A percentile compares a stretch with the other conserved stretches of the same genome.
Conservation (phyloP, 1,140 invertebrate species). For the Ylistrum balloti region DNA sequence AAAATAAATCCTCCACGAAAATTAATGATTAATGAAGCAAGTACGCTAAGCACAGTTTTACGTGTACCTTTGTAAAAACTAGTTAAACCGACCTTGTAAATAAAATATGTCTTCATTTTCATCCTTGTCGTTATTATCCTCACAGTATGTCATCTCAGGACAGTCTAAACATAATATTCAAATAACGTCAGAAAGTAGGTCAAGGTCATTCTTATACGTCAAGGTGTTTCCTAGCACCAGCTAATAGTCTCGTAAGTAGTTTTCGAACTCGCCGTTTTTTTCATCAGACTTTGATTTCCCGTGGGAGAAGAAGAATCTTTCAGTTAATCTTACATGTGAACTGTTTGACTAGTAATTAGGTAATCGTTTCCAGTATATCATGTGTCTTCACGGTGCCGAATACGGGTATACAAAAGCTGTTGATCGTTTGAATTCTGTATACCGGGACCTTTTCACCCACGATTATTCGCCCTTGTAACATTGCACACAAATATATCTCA, state of each 20-base stretch:
- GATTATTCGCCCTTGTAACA: no score
- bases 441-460: no score
- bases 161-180: neutral
- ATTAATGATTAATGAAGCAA: no score
- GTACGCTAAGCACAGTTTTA: no score
- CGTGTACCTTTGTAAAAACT: no score
- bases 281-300: conserved; percentile 7
- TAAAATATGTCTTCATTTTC: no score
- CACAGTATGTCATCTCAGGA: neutral
- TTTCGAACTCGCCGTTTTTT: neutral
- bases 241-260: conserved; percentile 7
- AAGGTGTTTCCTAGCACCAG: neutral
- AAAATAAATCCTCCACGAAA: no score
- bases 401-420: no score
- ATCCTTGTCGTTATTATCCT: no score
- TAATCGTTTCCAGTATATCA: neutral
- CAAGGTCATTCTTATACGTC: neutral
- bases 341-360: neutral
- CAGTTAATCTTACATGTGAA: neutral
- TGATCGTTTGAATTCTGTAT: no score
- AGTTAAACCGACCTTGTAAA: no score
- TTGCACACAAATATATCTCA: no score
- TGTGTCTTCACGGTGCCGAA: neutral
- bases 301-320: neutral
- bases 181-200: neutral